Evolutionary conservation across 1,140 invertebrate species (phyloP).

Genomic region (Coptotermes formosanus): DNA sequence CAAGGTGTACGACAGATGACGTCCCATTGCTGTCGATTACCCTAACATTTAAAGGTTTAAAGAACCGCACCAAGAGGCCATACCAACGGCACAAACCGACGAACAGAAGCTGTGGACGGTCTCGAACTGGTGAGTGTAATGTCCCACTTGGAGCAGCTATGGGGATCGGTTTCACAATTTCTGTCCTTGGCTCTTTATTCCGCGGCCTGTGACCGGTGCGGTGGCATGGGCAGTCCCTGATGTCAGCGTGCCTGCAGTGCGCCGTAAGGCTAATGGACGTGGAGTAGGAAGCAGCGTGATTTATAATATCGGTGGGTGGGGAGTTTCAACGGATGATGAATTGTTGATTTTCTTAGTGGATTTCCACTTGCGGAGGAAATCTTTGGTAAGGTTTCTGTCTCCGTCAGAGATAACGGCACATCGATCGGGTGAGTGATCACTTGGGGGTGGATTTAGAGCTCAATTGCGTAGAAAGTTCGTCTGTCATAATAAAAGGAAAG

Average conservation of each 20-base stretch:
- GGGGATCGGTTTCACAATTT: too few relatives aligned
- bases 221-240: not conserved
- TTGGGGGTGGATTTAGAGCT: not conserved
- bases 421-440: constrained; percentile 17
- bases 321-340: not conserved
- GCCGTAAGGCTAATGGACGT: not conserved
- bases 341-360: constrained; percentile 16
- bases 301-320: not conserved
- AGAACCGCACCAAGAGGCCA: too few relatives aligned
- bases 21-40: too few relatives aligned
- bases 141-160: too few relatives aligned
- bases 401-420: not conserved
- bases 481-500: not conserved
- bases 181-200: too few relatives aligned
- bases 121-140: too few relatives aligned
- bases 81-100: too few relatives aligned
- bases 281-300: not conserved
- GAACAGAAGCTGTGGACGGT: too few relatives aligned
- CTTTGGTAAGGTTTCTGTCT: not conserved
- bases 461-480: not conserved
- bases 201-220: too few relatives aligned
- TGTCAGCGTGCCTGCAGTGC: not conserved
- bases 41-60: too few relatives aligned
- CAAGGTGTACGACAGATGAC: too few relatives aligned
- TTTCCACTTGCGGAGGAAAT: constrained; percentile 12